These are phyloP conservation scores for Fragum whitleyi DNA, from an alignment of 2,888 invertebrate genomes.

Conservation along the genomic window DNA sequence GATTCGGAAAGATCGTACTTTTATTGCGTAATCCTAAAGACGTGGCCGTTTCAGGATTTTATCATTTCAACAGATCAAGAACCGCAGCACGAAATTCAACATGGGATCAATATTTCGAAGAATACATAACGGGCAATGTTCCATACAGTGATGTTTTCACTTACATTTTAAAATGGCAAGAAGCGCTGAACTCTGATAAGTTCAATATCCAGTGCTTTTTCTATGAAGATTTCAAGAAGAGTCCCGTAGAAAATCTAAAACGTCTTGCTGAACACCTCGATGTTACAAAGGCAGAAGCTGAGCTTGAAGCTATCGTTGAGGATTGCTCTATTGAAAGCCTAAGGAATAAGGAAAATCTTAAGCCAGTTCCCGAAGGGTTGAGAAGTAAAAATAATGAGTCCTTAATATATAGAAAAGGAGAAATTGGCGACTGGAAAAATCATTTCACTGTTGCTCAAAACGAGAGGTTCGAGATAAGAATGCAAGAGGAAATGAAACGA, in stretches of 20 bases:
- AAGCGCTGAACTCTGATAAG: not conserved
- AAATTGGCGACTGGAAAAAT: conserved; percentile 17
- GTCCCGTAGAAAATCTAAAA: not conserved
- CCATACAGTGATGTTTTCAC: not conserved
- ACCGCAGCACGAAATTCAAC: too few species aligned
- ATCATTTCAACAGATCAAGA: not conserved
- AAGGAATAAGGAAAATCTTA: not conserved
- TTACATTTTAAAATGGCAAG: not conserved
- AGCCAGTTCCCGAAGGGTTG: not conserved
- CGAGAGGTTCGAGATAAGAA: not conserved
- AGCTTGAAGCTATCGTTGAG: not conserved
- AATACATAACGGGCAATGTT: not conserved
- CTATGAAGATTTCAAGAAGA: conserved; percentile 2
- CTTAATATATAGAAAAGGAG: conserved; percentile 9
- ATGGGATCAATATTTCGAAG: not conserved
- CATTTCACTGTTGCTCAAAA: conserved; percentile 18
- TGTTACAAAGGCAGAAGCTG: not conserved
- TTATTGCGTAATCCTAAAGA: conserved; percentile 10
- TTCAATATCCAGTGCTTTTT: not conserved
- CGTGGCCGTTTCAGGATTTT: not conserved
- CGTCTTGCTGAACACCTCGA: conserved; percentile 13
- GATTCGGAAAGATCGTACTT: not conserved
- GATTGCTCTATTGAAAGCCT: not conserved
- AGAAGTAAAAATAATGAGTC: not conserved
- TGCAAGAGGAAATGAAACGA: not conserved